Conservation (phyloP, 2,113 vertebrate genomes). For the Urocolius indicus region DNA sequence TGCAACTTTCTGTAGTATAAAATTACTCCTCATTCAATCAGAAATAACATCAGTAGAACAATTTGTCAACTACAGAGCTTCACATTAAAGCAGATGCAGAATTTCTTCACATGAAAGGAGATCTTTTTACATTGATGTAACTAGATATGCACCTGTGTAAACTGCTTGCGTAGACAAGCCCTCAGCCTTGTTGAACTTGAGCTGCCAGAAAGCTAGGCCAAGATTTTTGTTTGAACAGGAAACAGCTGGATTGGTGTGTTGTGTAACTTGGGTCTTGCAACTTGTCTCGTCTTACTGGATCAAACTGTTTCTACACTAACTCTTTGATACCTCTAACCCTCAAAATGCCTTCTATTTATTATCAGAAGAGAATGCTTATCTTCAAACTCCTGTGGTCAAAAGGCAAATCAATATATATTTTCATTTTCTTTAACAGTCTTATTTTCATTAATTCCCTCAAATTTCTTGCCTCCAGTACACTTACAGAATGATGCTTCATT, state of each 20-base stretch:
- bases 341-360: background rate
- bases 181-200: constrained; percentile 51
- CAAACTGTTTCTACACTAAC: background rate
- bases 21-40: constrained; percentile 13
- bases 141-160: constrained; percentile 68
- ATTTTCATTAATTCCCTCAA: background rate
- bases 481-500: background rate
- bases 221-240: constrained; percentile 62
- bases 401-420: background rate
- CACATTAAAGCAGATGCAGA: constrained; percentile 49
- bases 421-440: background rate
- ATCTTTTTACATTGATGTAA: constrained; percentile 67
- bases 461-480: background rate
- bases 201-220: constrained; percentile 59
- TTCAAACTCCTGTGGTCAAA: background rate
- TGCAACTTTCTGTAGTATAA: background rate
- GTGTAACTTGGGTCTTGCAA: constrained; percentile 27
- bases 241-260: constrained; percentile 57
- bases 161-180: constrained; percentile 66
- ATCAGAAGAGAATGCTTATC: background rate
- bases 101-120: constrained; percentile 50
- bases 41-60: constrained; percentile 20
- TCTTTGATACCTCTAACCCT: background rate
- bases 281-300: constrained; percentile 12
- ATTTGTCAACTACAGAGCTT: constrained; percentile 37